Conservation (phyloP, 2,888 invertebrate genomes). For the Agrenia bidenticulata region DNA sequence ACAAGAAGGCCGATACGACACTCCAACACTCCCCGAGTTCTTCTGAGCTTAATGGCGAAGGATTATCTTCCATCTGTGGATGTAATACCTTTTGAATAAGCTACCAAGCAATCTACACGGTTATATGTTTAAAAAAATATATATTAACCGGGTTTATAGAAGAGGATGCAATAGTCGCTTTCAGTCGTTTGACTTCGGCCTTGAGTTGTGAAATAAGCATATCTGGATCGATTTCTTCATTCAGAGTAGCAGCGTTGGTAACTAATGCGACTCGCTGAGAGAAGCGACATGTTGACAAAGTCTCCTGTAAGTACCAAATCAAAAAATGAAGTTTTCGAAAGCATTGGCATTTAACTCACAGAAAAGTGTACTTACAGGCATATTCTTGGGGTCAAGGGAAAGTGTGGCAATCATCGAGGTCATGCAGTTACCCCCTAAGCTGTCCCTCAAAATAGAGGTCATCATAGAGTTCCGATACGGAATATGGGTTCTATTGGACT, state of each 20-base stretch:
- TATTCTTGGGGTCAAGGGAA: slow-evolving; percentile 55
- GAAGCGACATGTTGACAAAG: slow-evolving; percentile 62
- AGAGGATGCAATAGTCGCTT: slow-evolving; percentile 54
- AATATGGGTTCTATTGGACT: slow-evolving; percentile 55
- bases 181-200: slow-evolving; percentile 57
- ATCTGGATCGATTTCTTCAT: slow-evolving; percentile 57
- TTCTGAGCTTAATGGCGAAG: slow-evolving; percentile 32
- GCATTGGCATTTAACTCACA: background rate
- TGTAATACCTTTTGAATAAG: background rate
- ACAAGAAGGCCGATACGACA: slow-evolving; percentile 39
- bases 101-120: background rate
- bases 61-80: slow-evolving; percentile 26
- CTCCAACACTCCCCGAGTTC: slow-evolving; percentile 36
- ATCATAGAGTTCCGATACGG: slow-evolving; percentile 62
- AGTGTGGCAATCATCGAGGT: slow-evolving; percentile 62
- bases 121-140: too few relatives aligned
- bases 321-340: background rate
- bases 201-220: slow-evolving; percentile 58
- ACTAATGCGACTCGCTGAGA: slow-evolving; percentile 61
- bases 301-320: slow-evolving; percentile 57
- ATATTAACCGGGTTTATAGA: slow-evolving; percentile 49
- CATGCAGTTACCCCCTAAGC: slow-evolving; percentile 61
- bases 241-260: slow-evolving; percentile 58
- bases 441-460: slow-evolving; percentile 61
- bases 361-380: slow-evolving; percentile 55